Base-by-base conservation (phyloP, 2,888 invertebrate genomes). In the Thymelicus sylvestris region DNA sequence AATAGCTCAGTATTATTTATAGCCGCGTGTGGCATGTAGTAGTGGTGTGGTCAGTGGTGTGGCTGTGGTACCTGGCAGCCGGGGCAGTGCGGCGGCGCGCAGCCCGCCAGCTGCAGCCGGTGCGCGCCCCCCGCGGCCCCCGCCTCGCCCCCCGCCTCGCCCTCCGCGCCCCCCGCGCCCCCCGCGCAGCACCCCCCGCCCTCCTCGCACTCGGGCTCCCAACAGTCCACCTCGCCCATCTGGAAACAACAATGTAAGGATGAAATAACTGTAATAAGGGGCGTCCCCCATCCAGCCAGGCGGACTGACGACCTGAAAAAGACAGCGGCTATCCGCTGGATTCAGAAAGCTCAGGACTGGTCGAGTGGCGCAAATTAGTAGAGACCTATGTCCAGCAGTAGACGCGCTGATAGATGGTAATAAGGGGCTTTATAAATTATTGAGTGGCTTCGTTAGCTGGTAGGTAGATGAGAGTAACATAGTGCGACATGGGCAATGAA, bases 171-270 rank as follows among this genome's bases (percentile, higher is more conserved):
- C 78, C 71, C 68, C 66, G 71, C 74, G 95, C 89, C 78, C 95
- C 95, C 96, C 96, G 96, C 85, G 96, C 97, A 87, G 96, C 96
- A 94, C 95, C 96, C 87, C 68, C 83, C 87, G 72, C 87, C 88
- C 96, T 97, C 92, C 96, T 97, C 97, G 89, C 98, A 98, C 86
- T 96, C 96, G 87, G 97, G 95, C 83, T 97, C 96, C 97, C 97
- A 97, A 87, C 98, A 98, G 94, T 98, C 98, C 79, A 97, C 96
- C 92, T 98, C 97, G 66, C 98, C 98, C 82, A 96, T 95, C 96
- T 97, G 88, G 71, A 91, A 82, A 50, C 50, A 19, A n/a, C 50
- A 15, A 19, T 52, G 15, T 52, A 7, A 15, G 15, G 6, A 15
- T 15, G n/a, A n/a, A 15, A 50, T 7, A 7, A 50, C 1, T n/a